These are phyloP conservation scores for Erpobdella octoculata DNA, from an alignment of 2,888 invertebrate genomes.

Conservation along the genomic window DNA sequence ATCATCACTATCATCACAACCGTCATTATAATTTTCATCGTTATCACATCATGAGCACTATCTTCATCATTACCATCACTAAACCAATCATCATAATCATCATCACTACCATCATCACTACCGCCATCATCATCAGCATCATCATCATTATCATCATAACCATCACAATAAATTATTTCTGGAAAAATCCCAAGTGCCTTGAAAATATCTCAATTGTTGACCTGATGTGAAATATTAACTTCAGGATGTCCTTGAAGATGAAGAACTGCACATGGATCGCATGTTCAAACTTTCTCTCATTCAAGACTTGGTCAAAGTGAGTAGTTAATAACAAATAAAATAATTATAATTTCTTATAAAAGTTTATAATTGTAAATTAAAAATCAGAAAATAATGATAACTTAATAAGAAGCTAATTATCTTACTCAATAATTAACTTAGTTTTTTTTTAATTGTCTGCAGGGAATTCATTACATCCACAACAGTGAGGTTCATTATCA, in stretches of 20 bases:
- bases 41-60: background rate
- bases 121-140: background rate
- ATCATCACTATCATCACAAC: too few relatives aligned
- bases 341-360: background rate
- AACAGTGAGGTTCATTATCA: conserved; percentile 80
- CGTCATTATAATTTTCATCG: background rate
- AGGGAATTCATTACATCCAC: conserved; percentile 92
- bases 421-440: too few relatives aligned
- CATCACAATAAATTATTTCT: too few relatives aligned
- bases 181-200: too few relatives aligned
- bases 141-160: background rate
- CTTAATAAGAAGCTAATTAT: too few relatives aligned
- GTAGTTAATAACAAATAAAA: conserved; percentile 36
- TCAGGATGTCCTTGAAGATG: conserved; percentile 69
- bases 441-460: too few relatives aligned
- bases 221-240: background rate
- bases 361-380: background rate
- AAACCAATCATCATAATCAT: background rate
- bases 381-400: background rate
- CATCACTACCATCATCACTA: background rate
- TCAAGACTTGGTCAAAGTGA: conserved; percentile 80
- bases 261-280: conserved; percentile 80
- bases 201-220: background rate
- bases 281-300: conserved; percentile 87
- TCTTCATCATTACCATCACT: background rate